Evolutionary conservation across 2,113 vertebrate genomes (phyloP).

Genomic region (Python bivittatus): DNA sequence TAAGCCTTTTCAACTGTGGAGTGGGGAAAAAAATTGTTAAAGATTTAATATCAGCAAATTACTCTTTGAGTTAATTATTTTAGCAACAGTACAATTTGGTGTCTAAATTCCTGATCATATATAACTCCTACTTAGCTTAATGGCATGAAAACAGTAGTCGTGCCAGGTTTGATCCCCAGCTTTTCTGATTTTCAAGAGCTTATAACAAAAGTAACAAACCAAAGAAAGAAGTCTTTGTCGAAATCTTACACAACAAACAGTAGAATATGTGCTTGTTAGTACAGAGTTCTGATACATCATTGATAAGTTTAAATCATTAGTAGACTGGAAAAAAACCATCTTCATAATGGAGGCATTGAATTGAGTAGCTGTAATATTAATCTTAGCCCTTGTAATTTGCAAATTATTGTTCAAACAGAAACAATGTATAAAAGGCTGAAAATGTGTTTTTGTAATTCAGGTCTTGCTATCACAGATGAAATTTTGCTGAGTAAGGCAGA

Average conservation of each 20-base stretch:
- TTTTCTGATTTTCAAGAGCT: background rate
- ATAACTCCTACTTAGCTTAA: background rate
- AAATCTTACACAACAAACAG: background rate
- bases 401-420: background rate
- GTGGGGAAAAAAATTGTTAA: background rate
- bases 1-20: background rate
- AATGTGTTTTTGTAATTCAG: constrained; percentile 80
- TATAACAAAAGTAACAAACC: background rate
- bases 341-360: background rate
- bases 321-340: background rate
- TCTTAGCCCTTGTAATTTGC: background rate
- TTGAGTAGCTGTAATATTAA: background rate
- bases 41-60: background rate
- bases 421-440: constrained; percentile 54
- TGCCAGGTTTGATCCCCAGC: background rate
- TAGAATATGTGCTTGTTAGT: background rate
- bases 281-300: background rate
- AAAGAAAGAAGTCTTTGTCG: background rate
- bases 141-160: background rate
- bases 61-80: background rate
- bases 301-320: background rate
- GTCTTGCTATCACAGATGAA: constrained; percentile 89
- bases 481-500: constrained; percentile 90
- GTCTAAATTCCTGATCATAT: background rate
- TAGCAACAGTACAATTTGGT: background rate